A percentile compares a stretch with the other conserved stretches of the same genome.
Conservation (phyloP, 2,113 vertebrate species). For the Psittacula cyanocephala region DNA sequence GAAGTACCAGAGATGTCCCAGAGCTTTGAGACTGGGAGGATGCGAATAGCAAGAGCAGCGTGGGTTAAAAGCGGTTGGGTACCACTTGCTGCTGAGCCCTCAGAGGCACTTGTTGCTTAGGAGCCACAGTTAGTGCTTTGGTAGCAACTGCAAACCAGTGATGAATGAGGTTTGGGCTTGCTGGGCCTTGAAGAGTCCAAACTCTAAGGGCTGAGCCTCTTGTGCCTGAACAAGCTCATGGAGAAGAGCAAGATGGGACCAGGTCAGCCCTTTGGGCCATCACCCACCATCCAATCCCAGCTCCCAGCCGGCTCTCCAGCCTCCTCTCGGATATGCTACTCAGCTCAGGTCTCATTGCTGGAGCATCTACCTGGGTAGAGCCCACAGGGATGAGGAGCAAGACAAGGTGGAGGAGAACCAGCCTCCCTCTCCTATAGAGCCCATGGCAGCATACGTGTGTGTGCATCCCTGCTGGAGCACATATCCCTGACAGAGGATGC, state of each 20-base stretch:
- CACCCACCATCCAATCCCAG: accelerated
- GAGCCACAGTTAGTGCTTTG: not conserved
- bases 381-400: not conserved
- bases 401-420: not conserved
- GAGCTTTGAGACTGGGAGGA: not conserved
- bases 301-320: not conserved
- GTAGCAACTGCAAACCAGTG: not conserved
- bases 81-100: not conserved
- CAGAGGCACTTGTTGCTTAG: not conserved
- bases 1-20: not conserved
- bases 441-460: accelerated
- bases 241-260: not conserved
- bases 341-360: not conserved
- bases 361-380: not conserved
- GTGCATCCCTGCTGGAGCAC: not conserved
- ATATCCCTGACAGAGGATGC: not conserved
- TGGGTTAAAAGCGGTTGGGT: accelerated
- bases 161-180: not conserved
- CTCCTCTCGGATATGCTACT: not conserved
- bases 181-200: not conserved
- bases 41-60: not conserved
- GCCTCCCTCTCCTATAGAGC: not conserved
- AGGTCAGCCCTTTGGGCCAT: accelerated
- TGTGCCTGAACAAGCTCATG: not conserved
- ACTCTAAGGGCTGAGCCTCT: not conserved